phyloP scores from a whole-genome alignment of 2,797 vertebrate genomes.

The Sylvilagus floridanus region DNA sequence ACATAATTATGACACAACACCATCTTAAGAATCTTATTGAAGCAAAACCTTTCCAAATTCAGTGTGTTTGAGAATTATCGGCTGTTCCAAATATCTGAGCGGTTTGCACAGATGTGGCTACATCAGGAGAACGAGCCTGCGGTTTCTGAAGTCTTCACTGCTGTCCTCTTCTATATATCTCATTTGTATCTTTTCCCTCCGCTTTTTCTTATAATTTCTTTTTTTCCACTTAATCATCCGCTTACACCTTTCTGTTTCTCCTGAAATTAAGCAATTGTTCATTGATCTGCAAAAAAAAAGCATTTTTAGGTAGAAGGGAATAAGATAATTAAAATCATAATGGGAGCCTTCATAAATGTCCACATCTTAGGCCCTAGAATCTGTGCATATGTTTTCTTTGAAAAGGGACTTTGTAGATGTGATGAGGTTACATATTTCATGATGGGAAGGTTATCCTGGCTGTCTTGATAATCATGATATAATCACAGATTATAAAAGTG shows the following conservation, averaged over 20 bases:
- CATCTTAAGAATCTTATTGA: neutral
- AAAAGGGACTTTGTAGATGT: neutral
- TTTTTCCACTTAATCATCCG: constrained; percentile 47
- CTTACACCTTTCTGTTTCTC: constrained; percentile 17
- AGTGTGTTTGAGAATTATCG: neutral
- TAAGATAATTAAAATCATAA: constrained; percentile 14
- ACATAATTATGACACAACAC: neutral
- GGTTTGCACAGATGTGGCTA: neutral
- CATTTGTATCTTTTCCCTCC: constrained; percentile 22
- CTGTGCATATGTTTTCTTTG: neutral
- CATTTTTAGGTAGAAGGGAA: constrained; percentile 46
- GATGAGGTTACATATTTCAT: constrained; percentile 34
- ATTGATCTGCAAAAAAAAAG: constrained; percentile 5
- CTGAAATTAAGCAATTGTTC: constrained; percentile 51
- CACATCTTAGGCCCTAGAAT: neutral
- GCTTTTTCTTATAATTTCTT: neutral
- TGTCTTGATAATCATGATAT: neutral
- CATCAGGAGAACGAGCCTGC: constrained; percentile 26
- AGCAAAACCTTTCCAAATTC: constrained; percentile 36
- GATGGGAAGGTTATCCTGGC: neutral
- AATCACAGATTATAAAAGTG: constrained; percentile 40
- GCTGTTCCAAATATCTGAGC: constrained; percentile 7
- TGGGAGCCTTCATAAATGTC: neutral
- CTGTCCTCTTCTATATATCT: constrained; percentile 26
- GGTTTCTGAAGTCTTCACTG: constrained; percentile 10